Evolutionary conservation across 2,113 vertebrate species (phyloP).

Genomic region (Columba janthina): DNA sequence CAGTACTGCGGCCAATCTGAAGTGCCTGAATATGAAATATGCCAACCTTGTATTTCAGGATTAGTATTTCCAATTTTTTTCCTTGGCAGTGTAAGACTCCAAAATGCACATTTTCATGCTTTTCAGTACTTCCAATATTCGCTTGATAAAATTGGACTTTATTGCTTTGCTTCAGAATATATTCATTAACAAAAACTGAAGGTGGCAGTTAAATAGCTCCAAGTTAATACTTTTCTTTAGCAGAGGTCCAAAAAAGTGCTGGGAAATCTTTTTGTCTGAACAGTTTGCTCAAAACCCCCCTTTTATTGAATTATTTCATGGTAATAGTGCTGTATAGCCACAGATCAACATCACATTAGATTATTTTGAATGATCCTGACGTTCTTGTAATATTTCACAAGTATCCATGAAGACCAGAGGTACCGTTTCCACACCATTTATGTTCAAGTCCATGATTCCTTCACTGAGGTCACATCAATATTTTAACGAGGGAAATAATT

Average conservation of each 20-base stretch:
- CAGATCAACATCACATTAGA: background rate
- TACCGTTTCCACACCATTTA: background rate
- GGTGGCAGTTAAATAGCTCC: background rate
- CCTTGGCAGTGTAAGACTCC: background rate
- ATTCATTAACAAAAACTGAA: background rate
- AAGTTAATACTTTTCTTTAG: background rate
- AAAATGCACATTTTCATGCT: background rate
- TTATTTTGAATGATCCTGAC: background rate
- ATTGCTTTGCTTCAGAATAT: background rate
- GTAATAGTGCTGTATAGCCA: background rate
- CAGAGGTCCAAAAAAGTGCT: background rate
- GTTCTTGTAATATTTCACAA: background rate
- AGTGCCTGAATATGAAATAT: background rate
- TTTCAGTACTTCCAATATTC: background rate
- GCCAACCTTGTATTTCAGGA: background rate
- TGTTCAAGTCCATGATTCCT: background rate
- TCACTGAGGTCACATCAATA: background rate
- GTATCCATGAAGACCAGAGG: background rate
- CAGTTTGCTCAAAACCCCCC: background rate
- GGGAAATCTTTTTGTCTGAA: background rate
- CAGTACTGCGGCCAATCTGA: background rate
- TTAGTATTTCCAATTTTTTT: background rate
- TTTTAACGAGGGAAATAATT: background rate
- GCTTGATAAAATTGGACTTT: background rate
- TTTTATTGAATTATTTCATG: background rate